Base-by-base conservation (phyloP, 2,888 invertebrate genomes). In the Teinopalpus imperialis region DNA sequence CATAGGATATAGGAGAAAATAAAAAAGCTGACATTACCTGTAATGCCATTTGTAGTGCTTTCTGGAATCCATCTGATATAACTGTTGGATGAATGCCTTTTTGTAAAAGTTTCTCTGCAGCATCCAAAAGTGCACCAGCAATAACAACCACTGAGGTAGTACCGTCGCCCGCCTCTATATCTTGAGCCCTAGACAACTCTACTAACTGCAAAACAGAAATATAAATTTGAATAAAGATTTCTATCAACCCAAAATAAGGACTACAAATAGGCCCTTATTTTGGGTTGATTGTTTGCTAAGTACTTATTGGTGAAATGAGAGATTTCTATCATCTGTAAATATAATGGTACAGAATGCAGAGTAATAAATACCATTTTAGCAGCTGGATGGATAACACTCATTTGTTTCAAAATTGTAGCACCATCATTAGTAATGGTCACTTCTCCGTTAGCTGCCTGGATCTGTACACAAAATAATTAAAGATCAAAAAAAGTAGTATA, bases 351-450 rank as follows among this genome's bases (percentile, higher is more conserved):
- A n/a, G n/a, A n/a, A n/a, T n/a, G n/a, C n/a, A n/a, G n/a, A n/a
- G n/a, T n/a, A n/a, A n/a, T n/a, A n/a, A n/a, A 44, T 88, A 97
- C 97, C 98, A 99, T 99, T 92, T 98, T 98, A 10, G 99, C 99
- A 57, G 99, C 98, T 35, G 99, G 99, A 80, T 99, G 99, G 53
- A 97, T 91, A 1, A 99, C 98, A 82, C 97, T 97, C 94, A 99
- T 99, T 89, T 99, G 97, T 81, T 99, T 98, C 49, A 99, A 89
- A 81, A 99, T 99, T 21, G 99, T 99, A 21, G 99, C 99, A 45
- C 99, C 99, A 91, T 99, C 99, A 87, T 99, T 99, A 41, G 99
- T 99, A 53, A 99, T 99, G 1, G 98, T 99, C 0, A 99, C 99
- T 90, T 99, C 99, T 3, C 99, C 99, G 88, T 97, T 98, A 21